phyloP scores from a whole-genome alignment of 2,113 vertebrate species.

The Uria lomvia region DNA sequence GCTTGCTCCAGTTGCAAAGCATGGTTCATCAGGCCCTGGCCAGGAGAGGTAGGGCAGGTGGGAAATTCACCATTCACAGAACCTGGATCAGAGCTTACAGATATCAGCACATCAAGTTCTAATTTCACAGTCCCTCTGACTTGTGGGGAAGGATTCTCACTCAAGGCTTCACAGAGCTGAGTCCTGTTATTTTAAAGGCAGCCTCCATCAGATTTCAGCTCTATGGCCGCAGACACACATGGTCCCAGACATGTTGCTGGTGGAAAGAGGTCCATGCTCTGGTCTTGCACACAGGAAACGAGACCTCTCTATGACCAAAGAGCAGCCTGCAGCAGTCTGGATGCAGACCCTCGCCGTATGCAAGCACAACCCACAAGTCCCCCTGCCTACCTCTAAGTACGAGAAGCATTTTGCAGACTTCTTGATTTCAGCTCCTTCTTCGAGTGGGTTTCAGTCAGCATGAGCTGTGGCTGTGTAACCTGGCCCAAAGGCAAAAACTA shows the following conservation, averaged over 20 bases:
- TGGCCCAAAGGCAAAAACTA: neutral
- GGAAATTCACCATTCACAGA: neutral
- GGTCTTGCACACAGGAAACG: neutral
- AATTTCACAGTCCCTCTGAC: neutral
- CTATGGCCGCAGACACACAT: rapidly evolving
- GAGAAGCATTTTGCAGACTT: neutral
- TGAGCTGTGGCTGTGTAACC: neutral
- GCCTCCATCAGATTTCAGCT: neutral
- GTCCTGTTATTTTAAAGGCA: neutral
- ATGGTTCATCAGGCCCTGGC: neutral
- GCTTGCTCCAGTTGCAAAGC: neutral
- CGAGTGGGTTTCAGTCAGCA: neutral
- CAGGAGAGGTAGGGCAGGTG: neutral
- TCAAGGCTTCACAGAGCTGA: neutral
- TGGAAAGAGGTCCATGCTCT: neutral
- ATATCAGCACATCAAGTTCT: rapidly evolving
- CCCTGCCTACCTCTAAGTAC: neutral
- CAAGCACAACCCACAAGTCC: neutral
- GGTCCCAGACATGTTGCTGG: neutral
- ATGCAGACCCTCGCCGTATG: rapidly evolving
- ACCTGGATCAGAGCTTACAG: neutral
- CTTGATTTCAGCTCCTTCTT: neutral
- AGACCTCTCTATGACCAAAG: rapidly evolving
- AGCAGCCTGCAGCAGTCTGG: neutral
- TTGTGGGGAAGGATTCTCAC: neutral